Evolutionary conservation across 2,113 vertebrate genomes (phyloP), one percentile per base, ranked within the genome.

Genomic region (Bubo bubo): DNA sequence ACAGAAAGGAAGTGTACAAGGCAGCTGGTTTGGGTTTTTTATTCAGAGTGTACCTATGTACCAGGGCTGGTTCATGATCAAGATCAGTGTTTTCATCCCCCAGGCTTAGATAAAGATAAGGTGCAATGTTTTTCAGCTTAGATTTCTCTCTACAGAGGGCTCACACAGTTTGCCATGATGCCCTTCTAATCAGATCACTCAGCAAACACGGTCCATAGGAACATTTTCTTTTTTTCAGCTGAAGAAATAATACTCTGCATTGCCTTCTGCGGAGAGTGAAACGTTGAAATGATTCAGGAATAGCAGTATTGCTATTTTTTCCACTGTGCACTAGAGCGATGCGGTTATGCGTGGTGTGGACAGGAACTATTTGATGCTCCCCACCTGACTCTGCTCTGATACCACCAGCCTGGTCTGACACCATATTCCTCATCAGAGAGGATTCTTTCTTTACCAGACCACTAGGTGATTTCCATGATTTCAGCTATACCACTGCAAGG

Each of bases 361-460:
- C 15, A 13, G 59, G 24, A 80, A 3, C 24, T 21, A 34, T 6
- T 47, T 74, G 37, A 22, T 19, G 4, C 17, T 60, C 14, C 22
- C 13, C 43, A 56, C 50, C 72, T 10, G 21, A 10, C 10, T 37
- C 27, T 50, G 30, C 41, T 24, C 14, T 4, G 14, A 21, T 55
- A 63, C 32, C 71, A 41, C 20, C 39, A 63, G 39, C 22, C 43
- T 70, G 28, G 15, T 28, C 39, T 63, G 56, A 67, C 30, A 39
- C 19, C 27, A 5, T 32, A 21, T 49, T 68, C 58, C 39, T 47
- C 1, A 0, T 8, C 34, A 53, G 11, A 63, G 8, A 55, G 4
- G 9, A 32, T 34, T 23, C 23, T 79, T 15, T 32, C 32, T 72
- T 49, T 64, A 17, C 32, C 49, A 73, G 23, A 27, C 27, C 79